Percentiles rank a stretch among this genome's conserved stretches.
Conservation (phyloP, 2,113 vertebrate genomes). For the Tetrax tetrax region DNA sequence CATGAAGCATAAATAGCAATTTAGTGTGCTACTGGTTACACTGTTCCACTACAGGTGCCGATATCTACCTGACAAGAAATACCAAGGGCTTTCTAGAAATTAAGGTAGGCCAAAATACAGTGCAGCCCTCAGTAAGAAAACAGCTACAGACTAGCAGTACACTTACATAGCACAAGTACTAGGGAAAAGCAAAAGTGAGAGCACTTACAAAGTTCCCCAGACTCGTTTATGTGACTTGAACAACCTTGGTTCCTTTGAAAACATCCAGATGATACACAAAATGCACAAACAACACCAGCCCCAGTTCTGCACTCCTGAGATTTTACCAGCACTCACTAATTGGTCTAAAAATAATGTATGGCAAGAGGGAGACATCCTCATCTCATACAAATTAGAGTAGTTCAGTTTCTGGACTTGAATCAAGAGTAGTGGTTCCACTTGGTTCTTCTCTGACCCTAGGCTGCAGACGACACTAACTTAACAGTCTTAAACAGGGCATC, state of each 20-base stretch:
- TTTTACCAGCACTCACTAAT: not conserved
- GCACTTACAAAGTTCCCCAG: not conserved
- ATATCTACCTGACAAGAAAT: not conserved
- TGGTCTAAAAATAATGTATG: not conserved
- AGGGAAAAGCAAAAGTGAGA: not conserved
- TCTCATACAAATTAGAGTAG: not conserved
- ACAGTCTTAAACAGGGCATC: not conserved
- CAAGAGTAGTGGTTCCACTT: not conserved
- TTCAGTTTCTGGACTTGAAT: not conserved
- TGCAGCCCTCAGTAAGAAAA: not conserved
- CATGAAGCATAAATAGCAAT: not conserved
- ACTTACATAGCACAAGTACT: not conserved
- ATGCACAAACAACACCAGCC: not conserved
- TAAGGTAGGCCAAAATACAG: not conserved
- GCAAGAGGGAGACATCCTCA: not conserved
- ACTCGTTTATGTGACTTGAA: not conserved
- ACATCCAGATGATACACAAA: not conserved
- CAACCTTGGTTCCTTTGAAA: not conserved
- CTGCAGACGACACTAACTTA: not conserved
- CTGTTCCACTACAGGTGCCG: not conserved
- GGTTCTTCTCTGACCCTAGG: not conserved
- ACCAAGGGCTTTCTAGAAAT: not conserved
- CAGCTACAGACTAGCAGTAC: not conserved
- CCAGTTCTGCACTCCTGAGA: not conserved
- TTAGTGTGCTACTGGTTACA: not conserved